Evolutionary conservation across 2,888 invertebrate species (phyloP).

Genomic region (Omphaloscelis lunosa): DNA sequence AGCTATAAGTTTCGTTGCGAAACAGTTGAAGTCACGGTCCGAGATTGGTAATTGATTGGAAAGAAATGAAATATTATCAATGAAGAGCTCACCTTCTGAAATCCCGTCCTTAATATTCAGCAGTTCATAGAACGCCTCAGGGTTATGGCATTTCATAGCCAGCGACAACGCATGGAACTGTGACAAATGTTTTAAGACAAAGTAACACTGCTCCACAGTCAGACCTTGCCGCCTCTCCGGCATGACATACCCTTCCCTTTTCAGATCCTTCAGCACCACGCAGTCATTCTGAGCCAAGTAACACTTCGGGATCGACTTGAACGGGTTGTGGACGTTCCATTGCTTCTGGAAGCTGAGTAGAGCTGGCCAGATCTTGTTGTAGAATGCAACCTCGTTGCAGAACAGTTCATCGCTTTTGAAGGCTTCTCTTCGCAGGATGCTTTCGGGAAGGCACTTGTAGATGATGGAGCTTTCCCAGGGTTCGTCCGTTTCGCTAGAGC

Average conservation of each 20-base stretch:
- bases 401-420: constrained; percentile 93
- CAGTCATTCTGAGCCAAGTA: constrained; percentile 91
- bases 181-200: constrained; percentile 91
- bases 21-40: neutral
- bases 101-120: constrained; percentile 87
- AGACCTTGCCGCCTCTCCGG: constrained; percentile 92
- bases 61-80: neutral
- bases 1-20: neutral
- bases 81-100: constrained; percentile 80
- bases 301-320: constrained; percentile 91
- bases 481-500: constrained; percentile 77
- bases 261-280: constrained; percentile 91
- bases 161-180: constrained; percentile 92
- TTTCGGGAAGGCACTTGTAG: constrained; percentile 93
- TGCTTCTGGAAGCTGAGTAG: constrained; percentile 90
- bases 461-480: constrained; percentile 93
- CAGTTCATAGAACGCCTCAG: constrained; percentile 89
- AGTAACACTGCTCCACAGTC: constrained; percentile 90
- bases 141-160: constrained; percentile 91
- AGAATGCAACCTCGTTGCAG: constrained; percentile 93
- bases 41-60: neutral
- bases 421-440: constrained; percentile 91
- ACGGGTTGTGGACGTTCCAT: constrained; percentile 84
- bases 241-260: constrained; percentile 91
- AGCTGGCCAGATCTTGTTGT: constrained; percentile 93